Conservation (phyloP, 2,113 vertebrate genomes). For the Dermatemys mawii region DNA sequence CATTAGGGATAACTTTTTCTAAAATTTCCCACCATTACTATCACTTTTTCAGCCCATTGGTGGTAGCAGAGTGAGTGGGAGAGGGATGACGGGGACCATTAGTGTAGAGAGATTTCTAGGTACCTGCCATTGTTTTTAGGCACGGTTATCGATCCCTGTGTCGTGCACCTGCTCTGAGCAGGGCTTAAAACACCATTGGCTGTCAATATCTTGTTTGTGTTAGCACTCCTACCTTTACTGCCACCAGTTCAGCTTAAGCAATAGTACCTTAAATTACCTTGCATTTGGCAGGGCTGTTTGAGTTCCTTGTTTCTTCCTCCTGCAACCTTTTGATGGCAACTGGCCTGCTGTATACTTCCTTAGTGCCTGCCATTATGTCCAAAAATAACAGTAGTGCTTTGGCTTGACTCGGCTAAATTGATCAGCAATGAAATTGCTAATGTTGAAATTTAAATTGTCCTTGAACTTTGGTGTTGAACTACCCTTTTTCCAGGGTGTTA, state of each 20-base stretch:
- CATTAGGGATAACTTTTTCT: neutral
- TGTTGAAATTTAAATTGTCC: neutral
- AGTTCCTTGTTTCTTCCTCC: neutral
- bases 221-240: neutral
- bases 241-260: neutral
- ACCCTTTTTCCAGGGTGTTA: neutral
- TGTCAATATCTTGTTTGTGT: neutral
- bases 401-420: neutral
- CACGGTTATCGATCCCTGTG: neutral
- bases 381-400: neutral
- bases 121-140: neutral
- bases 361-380: neutral
- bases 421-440: neutral
- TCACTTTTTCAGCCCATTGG: neutral
- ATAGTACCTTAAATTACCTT: neutral
- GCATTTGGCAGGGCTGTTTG: neutral
- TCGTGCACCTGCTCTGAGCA: neutral
- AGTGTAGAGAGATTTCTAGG: neutral
- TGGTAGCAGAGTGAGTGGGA: neutral
- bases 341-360: neutral
- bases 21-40: neutral
- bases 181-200: neutral
- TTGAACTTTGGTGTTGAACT: neutral
- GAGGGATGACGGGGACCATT: neutral
- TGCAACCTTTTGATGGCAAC: neutral